phyloP scores from a whole-genome alignment of 2,113 vertebrate species.

The Ptyas mucosa region DNA sequence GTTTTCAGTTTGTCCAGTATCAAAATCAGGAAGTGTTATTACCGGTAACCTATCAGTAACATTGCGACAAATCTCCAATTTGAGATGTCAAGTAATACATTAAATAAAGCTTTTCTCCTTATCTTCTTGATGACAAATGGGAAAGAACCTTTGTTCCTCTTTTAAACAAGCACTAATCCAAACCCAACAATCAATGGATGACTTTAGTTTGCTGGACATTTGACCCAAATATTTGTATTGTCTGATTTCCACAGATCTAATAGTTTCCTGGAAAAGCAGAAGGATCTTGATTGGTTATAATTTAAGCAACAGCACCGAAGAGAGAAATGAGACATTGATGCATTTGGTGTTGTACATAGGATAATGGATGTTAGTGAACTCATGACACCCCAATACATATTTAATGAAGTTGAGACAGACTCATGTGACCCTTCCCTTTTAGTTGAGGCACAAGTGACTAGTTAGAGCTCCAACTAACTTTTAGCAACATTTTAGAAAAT shows the following conservation, averaged over 20 bases:
- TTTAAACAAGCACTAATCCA: not conserved
- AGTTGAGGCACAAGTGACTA: not conserved
- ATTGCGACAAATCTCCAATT: not conserved
- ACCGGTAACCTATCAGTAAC: not conserved
- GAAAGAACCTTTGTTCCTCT: not conserved
- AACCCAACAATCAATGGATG: not conserved
- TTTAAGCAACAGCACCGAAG: not conserved
- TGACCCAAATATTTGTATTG: slow-evolving; percentile 6
- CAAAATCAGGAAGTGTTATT: not conserved
- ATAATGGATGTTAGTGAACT: slow-evolving; percentile 4
- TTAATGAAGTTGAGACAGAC: slow-evolving; percentile 9
- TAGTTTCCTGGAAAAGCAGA: not conserved
- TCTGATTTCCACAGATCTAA: slow-evolving; percentile 1
- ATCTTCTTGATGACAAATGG: not conserved
- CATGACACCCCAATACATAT: slow-evolving; percentile 19
- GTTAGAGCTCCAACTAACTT: not conserved
- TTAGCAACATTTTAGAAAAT: not conserved
- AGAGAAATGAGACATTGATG: not conserved
- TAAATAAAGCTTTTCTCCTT: not conserved
- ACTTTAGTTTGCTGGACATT: slow-evolving; percentile 3
- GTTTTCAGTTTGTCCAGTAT: not conserved
- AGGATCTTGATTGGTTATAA: slow-evolving; percentile 12
- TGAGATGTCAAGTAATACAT: not conserved
- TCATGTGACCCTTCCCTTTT: fast-evolving
- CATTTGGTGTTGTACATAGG: not conserved